These are phyloP conservation scores for Pseudolaguvia tuberculata DNA, from an alignment of 2,113 vertebrate genomes.

Conservation along the genomic window DNA sequence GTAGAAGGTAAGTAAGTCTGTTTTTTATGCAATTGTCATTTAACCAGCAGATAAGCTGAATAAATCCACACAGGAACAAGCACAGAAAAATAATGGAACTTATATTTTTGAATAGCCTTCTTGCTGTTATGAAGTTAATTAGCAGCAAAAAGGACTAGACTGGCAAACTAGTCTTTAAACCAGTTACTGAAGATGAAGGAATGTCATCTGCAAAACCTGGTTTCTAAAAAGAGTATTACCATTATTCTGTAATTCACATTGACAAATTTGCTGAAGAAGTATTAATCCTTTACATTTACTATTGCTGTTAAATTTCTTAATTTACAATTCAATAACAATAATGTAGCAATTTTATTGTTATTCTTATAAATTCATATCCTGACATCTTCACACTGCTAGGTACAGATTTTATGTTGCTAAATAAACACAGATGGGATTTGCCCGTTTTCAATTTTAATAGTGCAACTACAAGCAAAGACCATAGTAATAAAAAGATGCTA, in stretches of 20 bases:
- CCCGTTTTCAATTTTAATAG: background rate
- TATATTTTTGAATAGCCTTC: background rate
- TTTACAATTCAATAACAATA: too few relatives aligned
- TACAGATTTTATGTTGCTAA: background rate
- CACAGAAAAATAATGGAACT: background rate
- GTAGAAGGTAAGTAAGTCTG: slow-evolving; percentile 79
- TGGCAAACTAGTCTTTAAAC: background rate
- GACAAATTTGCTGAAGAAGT: too few relatives aligned
- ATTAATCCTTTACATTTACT: too few relatives aligned
- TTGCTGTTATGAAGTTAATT: background rate
- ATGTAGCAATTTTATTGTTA: too few relatives aligned
- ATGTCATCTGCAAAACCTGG: too few relatives aligned
- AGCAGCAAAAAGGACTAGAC: background rate
- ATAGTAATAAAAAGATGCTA: background rate
- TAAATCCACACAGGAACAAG: background rate
- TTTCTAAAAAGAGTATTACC: too few relatives aligned
- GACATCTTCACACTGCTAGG: background rate
- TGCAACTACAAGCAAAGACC: background rate
- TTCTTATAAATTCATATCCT: too few relatives aligned
- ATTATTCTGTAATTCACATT: too few relatives aligned
- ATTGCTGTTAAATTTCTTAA: too few relatives aligned
- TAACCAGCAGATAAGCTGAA: background rate
- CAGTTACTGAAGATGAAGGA: too few relatives aligned
- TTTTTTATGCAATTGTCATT: background rate
- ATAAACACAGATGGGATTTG: background rate